phyloP scores from a whole-genome alignment of 2,113 vertebrate species.

The Nyctibius bracteatus region DNA sequence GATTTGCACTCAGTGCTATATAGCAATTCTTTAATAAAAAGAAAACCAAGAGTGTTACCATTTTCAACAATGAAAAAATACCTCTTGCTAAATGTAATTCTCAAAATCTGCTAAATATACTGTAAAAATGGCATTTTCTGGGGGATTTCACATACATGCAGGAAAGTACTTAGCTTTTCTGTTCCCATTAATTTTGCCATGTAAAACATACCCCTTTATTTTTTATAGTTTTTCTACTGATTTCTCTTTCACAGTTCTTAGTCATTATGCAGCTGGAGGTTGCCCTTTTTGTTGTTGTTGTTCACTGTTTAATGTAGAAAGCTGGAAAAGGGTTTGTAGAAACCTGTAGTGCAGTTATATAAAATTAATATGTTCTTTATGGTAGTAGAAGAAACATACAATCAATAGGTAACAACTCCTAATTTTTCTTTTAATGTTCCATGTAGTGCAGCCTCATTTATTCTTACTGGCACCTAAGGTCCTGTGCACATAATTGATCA shows the following conservation, averaged over 20 bases:
- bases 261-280: not conserved
- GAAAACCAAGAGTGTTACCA: not conserved
- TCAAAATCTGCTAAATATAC: not conserved
- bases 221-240: not conserved
- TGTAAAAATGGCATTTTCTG: not conserved
- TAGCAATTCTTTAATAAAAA: not conserved
- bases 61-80: not conserved
- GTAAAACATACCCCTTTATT: not conserved
- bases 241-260: not conserved
- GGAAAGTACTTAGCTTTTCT: not conserved
- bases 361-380: not conserved
- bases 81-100: not conserved
- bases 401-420: not conserved
- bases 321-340: not conserved
- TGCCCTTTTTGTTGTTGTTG: not conserved
- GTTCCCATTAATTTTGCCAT: not conserved
- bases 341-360: not conserved
- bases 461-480: not conserved
- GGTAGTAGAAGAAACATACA: not conserved
- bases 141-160: not conserved
- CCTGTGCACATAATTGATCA: not conserved
- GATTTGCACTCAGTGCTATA: not conserved
- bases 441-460: not conserved
- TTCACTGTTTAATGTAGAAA: not conserved
- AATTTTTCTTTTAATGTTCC: not conserved